Base-by-base conservation (phyloP, 2,113 vertebrate genomes). In the Apodemus sylvaticus region DNA sequence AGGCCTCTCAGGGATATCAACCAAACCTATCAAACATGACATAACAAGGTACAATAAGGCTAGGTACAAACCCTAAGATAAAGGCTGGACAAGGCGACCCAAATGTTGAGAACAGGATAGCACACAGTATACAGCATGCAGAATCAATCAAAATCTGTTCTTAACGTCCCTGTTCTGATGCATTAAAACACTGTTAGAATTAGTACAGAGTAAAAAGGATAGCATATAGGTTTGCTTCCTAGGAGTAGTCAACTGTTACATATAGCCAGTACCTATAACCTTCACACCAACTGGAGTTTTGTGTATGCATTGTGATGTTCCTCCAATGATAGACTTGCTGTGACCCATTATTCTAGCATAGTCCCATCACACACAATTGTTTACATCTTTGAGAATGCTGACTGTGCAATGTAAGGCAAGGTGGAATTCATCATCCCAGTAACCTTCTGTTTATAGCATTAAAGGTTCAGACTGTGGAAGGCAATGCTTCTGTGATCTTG, bases 261-360 rank as follows among this genome's bases (percentile, higher is more conserved):
- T 45, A 64, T 2, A 45, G 26, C 24, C 48, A 29, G 7, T 34
- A 16, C 2, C 7, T 39, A 22, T 0, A 66, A 24, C 8, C 42
- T 4, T 31, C 7, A 16, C 1, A 34, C 24, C 17, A 24, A 11
- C 45, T 0, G 3, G 11, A 22, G 29, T 12, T 9, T 22, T 51
- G 1, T 34, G 4, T 42, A 20, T 19, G 48, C 4, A 16, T 3
- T 10, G 7, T 64, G 36, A 53, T 39, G 3, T 48, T 39, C 13
- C 13, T 66, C 26, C 3, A 24, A 39, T 17, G 42, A 83, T 4
- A 5, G 16, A 74, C 10, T 24, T 5, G 7, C 26, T 26, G 31
- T 48, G 24, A 62, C 26, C n/a, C 10, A 29, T 39, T 71, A 5
- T 34, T 20, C 4, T 70, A 36, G 19, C 39, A 34, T 17, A 51